Percentiles rank a stretch among this genome's conserved stretches.
Conservation (phyloP, 2,797 vertebrate species). For the Crax fasciolata region DNA sequence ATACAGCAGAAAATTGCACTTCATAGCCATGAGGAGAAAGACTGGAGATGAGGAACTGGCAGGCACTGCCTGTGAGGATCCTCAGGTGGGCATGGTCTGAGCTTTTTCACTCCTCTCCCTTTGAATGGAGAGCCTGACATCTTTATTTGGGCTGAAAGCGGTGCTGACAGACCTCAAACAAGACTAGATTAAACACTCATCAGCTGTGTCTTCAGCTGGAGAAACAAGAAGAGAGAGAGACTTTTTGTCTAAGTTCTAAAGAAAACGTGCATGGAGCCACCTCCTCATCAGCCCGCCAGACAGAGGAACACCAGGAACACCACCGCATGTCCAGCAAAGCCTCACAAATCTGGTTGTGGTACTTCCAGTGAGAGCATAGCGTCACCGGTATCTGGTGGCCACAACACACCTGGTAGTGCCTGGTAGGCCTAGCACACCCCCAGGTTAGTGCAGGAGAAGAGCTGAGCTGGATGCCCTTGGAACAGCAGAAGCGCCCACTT, state of each 20-base stretch:
- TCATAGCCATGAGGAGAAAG: background rate
- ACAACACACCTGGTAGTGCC: background rate
- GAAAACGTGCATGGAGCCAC: accelerated
- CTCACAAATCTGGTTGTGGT: background rate
- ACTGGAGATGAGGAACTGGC: background rate
- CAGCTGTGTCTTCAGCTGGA: background rate
- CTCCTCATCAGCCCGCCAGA: background rate
- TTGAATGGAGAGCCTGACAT: background rate
- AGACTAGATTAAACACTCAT: background rate
- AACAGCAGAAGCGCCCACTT: background rate
- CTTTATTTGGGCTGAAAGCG: slow-evolving; percentile 31
- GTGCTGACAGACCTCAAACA: slow-evolving; percentile 31
- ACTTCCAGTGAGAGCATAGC: background rate
- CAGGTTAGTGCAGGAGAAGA: background rate
- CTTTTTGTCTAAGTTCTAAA: background rate
- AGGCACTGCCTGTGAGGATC: background rate
- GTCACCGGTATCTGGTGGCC: background rate
- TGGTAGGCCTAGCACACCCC: accelerated
- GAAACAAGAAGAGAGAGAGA: background rate
- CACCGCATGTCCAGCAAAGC: background rate
- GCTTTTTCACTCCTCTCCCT: background rate
- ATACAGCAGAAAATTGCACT: background rate
- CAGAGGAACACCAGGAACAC: accelerated
- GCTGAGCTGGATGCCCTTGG: background rate
- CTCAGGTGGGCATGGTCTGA: background rate